A percentile compares a stretch with the other conserved stretches of the same genome.
These are phyloP conservation scores for Drosophila helvetica DNA, from an alignment of 2,888 invertebrate species.

Conservation along the genomic window DNA sequence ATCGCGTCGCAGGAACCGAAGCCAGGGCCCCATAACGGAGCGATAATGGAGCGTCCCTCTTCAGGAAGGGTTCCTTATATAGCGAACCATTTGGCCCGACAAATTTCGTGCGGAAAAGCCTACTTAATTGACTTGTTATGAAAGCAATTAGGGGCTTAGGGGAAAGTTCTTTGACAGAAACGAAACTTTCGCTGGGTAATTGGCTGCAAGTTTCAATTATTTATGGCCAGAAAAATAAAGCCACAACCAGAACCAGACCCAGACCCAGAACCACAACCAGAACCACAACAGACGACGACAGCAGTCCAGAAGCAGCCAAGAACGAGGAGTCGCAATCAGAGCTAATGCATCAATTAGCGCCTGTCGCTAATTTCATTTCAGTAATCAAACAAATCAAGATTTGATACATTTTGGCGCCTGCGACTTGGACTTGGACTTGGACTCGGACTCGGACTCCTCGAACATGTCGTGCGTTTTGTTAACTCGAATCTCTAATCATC, in stretches of 20 bases:
- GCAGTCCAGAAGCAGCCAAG: constrained; percentile 12
- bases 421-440: constrained; percentile 12
- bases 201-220: constrained; percentile 38
- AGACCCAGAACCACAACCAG: neutral
- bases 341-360: constrained; percentile 51
- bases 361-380: constrained; percentile 38
- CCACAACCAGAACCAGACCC: neutral
- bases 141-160: constrained; percentile 44
- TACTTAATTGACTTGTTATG: constrained; percentile 62
- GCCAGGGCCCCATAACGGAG: constrained; percentile 19
- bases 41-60: neutral
- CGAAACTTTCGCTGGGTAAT: constrained; percentile 41
- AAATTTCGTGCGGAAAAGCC: neutral
- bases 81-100: neutral
- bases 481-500: constrained; percentile 26
- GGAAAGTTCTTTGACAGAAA: constrained; percentile 8
- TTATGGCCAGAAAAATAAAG: neutral
- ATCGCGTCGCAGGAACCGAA: constrained; percentile 54
- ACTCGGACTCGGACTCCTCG: constrained; percentile 21
- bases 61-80: constrained; percentile 2
- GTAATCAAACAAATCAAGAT: constrained; percentile 46
- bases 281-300: neutral
- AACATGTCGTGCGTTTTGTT: constrained; percentile 24
- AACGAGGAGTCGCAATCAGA: constrained; percentile 39
- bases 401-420: constrained; percentile 21